These are phyloP conservation scores for Cygnus atratus DNA, from an alignment of 2,113 vertebrate genomes.

Conservation along the genomic window DNA sequence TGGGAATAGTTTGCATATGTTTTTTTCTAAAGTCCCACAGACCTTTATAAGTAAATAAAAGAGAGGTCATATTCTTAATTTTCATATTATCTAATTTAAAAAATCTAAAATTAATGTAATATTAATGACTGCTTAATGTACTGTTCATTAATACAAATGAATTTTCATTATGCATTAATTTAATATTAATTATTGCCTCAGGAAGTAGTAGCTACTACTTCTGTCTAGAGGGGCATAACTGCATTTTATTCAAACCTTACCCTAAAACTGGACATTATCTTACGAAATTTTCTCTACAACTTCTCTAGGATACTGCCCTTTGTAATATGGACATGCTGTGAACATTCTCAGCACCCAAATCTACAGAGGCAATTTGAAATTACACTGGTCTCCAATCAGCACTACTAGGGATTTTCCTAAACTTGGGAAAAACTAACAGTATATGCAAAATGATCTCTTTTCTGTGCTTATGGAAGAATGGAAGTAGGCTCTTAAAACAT, in stretches of 20 bases:
- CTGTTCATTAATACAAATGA: constrained; percentile 53
- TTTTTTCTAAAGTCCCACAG: neutral
- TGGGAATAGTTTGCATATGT: neutral
- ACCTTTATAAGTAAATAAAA: neutral
- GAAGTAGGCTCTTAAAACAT: neutral
- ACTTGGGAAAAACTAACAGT: neutral
- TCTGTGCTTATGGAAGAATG: neutral
- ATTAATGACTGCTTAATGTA: constrained; percentile 2
- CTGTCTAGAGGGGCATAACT: neutral
- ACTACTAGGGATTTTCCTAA: neutral
- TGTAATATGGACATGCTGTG: no score
- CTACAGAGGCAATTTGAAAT: neutral
- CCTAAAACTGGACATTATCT: neutral
- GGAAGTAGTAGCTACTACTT: neutral
- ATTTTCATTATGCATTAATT: constrained; percentile 45
- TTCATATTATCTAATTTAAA: neutral
- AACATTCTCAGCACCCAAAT: neutral
- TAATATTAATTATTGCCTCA: constrained; percentile 38
- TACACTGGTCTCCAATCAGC: neutral
- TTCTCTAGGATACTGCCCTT: neutral
- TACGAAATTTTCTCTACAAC: neutral
- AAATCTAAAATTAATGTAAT: constrained; percentile 19
- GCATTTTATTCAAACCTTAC: neutral
- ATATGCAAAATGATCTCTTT: neutral
- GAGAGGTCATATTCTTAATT: neutral